phyloP scores from a whole-genome alignment of 1,140 invertebrate species.

The Cheumatopsyche charites region DNA sequence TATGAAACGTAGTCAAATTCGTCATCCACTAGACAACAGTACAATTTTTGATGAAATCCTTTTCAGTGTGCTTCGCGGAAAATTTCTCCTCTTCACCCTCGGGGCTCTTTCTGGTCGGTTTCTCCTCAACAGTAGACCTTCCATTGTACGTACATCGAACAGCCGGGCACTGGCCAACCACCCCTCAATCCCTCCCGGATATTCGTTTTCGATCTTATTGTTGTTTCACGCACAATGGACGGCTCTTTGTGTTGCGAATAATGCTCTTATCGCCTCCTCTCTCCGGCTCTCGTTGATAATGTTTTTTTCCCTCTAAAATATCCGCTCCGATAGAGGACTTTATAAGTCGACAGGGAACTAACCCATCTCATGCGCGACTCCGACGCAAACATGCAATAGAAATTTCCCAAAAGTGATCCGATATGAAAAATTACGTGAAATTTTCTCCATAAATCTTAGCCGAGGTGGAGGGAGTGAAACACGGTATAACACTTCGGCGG shows the following conservation, averaged over 20 bases:
- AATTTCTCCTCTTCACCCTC: constrained; percentile 2
- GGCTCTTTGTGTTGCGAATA: constrained; percentile 44
- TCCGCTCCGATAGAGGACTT: too few relatives aligned
- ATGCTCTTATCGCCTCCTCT: constrained; percentile 43
- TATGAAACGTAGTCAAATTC: neutral
- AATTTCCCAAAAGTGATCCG: too few relatives aligned
- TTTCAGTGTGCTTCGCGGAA: neutral
- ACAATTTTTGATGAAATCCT: constrained; percentile 22
- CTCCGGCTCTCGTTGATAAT: constrained; percentile 40
- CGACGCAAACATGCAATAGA: too few relatives aligned
- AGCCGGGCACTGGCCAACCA: constrained; percentile 1
- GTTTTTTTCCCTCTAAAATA: constrained; percentile 31
- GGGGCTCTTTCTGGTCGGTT: constrained; percentile 10
- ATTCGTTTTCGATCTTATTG: constrained; percentile 46
- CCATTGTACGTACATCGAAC: constrained; percentile 25
- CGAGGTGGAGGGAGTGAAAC: neutral
- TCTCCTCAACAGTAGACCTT: constrained; percentile 14
- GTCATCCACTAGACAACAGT: neutral
- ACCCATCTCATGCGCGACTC: too few relatives aligned
- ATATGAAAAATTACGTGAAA: constrained; percentile 1
- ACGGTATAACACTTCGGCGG: too few relatives aligned
- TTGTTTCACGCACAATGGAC: constrained; percentile 47
- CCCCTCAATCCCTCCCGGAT: neutral
- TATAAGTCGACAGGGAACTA: too few relatives aligned
- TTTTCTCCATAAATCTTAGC: neutral